phyloP scores from a whole-genome alignment of 2,113 vertebrate genomes.

The Nicator chloris region DNA sequence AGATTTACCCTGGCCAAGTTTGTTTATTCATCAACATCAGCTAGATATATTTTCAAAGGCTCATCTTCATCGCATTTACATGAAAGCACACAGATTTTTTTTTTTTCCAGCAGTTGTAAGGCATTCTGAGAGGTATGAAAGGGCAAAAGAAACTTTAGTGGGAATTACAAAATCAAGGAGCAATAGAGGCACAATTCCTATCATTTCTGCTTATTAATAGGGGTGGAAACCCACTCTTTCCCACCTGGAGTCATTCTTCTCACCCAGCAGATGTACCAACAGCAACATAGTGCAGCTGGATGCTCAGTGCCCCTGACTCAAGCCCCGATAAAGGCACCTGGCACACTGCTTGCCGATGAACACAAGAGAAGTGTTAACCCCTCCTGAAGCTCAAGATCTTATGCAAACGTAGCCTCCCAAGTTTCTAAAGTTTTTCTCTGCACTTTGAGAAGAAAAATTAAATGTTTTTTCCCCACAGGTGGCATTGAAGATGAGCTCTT shows the following conservation, averaged over 20 bases:
- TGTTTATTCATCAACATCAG: slow-evolving; percentile 53
- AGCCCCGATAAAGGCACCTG: background rate
- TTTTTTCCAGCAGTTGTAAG: background rate
- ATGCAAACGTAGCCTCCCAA: background rate
- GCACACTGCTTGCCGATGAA: background rate
- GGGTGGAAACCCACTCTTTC: background rate
- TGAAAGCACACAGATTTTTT: slow-evolving; percentile 32
- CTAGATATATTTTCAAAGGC: slow-evolving; percentile 49
- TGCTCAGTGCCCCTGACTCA: background rate
- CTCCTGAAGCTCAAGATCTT: background rate
- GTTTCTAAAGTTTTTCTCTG: background rate
- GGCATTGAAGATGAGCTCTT: background rate
- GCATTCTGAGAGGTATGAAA: background rate
- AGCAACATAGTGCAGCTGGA: background rate
- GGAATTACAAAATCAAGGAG: background rate
- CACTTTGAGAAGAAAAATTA: background rate
- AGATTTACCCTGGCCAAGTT: slow-evolving; percentile 55
- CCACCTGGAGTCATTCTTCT: background rate
- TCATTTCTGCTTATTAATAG: background rate
- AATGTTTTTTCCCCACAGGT: background rate
- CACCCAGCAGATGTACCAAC: background rate
- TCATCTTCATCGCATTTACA: slow-evolving; percentile 10
- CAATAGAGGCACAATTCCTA: background rate
- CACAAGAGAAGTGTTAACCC: background rate
- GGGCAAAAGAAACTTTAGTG: background rate